Evolutionary conservation across 2,113 vertebrate genomes (phyloP).

Genomic region (Chaetura pelagica): DNA sequence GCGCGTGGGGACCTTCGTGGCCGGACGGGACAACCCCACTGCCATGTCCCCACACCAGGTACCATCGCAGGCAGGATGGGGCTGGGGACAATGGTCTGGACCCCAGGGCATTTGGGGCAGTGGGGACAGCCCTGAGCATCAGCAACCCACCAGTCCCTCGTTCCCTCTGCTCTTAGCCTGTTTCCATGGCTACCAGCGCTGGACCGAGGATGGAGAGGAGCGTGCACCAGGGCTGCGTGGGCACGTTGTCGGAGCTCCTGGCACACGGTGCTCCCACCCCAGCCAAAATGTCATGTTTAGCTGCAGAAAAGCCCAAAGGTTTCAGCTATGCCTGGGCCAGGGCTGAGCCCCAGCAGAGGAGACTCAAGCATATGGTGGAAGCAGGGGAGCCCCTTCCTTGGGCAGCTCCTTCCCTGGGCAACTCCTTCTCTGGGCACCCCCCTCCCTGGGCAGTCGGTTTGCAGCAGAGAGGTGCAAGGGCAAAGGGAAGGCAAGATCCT

Average conservation of each 20-base stretch:
- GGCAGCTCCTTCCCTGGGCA: not conserved
- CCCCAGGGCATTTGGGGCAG: not conserved
- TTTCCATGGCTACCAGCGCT: conserved; percentile 76
- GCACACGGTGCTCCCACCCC: not conserved
- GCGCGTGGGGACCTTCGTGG: fast-evolving
- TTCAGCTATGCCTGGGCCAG: not conserved
- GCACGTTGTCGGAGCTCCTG: not conserved
- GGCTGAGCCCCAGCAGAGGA: not conserved
- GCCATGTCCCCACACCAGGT: fast-evolving
- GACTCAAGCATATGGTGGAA: not conserved
- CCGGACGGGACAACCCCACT: not conserved
- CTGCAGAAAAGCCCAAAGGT: not conserved
- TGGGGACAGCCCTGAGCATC: not conserved
- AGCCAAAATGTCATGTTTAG: not conserved
- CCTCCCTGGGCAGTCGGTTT: not conserved
- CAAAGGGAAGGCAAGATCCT: not conserved
- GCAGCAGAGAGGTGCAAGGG: fast-evolving
- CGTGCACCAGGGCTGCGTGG: not conserved
- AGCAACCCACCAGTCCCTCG: not conserved
- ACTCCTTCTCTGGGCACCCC: not conserved
- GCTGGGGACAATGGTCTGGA: not conserved
- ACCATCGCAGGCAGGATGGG: not conserved
- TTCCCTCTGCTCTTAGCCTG: conserved; percentile 68
- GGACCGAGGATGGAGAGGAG: conserved; percentile 72
- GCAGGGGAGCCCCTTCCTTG: not conserved